Conservation (phyloP, 30 jellyfish, hydroid and myxozoan species). For the Pseudorhiza aurosa region DNA sequence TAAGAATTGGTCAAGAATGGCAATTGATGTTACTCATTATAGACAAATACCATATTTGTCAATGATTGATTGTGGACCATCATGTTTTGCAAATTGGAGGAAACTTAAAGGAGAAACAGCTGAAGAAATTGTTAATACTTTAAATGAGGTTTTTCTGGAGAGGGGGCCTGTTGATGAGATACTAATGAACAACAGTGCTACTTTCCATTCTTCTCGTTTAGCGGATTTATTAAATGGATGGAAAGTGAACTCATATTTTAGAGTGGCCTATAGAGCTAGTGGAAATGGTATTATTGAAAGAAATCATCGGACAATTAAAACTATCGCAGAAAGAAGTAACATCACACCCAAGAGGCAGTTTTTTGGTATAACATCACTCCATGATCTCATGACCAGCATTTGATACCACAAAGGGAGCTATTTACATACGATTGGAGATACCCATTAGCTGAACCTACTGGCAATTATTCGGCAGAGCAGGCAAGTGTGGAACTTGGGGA, state of each 20-base stretch:
- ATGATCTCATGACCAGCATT: slow-evolving; percentile 22
- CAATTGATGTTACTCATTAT: slow-evolving; percentile 34
- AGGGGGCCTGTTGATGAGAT: slow-evolving; percentile 28
- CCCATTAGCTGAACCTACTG: slow-evolving; percentile 19
- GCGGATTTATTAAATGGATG: not conserved
- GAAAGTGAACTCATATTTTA: not conserved
- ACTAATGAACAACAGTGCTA: slow-evolving; percentile 19
- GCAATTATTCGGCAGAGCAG: not conserved
- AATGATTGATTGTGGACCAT: slow-evolving; percentile 27
- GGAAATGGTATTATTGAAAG: slow-evolving; percentile 43
- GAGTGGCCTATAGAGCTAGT: slow-evolving; percentile 23
- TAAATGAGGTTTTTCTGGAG: slow-evolving; percentile 1
- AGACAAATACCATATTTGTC: slow-evolving; percentile 5
- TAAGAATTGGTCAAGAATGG: slow-evolving; percentile 16
- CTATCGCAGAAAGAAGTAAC: slow-evolving; percentile 2
- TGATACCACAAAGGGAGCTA: slow-evolving; percentile 25
- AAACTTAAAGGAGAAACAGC: slow-evolving; percentile 3
- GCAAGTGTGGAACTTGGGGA: slow-evolving; percentile 39
- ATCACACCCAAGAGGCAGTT: slow-evolving; percentile 1
- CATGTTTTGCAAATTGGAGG: slow-evolving; percentile 31
- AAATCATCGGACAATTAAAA: slow-evolving; percentile 26
- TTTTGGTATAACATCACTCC: slow-evolving; percentile 33
- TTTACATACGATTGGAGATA: slow-evolving; percentile 2
- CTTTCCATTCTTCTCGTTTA: not conserved
- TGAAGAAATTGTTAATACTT: not conserved